Percentiles rank a stretch among this genome's conserved stretches.
These are phyloP conservation scores for Buphagus erythrorhynchus DNA, from an alignment of 2,797 vertebrate genomes.

Conservation along the genomic window DNA sequence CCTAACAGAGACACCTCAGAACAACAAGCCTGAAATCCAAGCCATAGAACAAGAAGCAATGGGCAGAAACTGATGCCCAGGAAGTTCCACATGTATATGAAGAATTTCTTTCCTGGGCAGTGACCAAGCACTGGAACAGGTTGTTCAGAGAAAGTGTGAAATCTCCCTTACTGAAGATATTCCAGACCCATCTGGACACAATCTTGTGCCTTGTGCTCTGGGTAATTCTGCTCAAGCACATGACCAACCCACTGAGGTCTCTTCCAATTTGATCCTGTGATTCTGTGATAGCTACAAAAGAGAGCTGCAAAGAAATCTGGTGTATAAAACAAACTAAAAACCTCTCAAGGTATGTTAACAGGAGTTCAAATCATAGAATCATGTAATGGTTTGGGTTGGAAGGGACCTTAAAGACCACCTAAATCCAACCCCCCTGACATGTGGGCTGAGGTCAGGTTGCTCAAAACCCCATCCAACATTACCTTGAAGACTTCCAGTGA, in stretches of 20 bases:
- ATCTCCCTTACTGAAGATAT: not conserved
- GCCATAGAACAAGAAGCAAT: not conserved
- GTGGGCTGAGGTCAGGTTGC: not conserved
- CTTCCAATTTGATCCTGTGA: not conserved
- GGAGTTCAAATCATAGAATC: not conserved
- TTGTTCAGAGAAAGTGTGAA: not conserved
- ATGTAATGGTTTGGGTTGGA: not conserved
- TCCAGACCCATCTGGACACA: not conserved
- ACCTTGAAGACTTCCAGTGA: not conserved
- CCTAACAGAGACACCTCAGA: not conserved
- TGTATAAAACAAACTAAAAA: not conserved
- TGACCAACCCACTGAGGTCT: not conserved
- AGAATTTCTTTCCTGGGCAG: not conserved
- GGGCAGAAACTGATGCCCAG: not conserved
- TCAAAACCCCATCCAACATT: not conserved
- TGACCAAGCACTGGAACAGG: not conserved
- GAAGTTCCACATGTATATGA: not conserved
- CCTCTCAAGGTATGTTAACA: not conserved
- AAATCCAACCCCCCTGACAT: fast-evolving
- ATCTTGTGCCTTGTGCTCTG: too few relatives aligned
- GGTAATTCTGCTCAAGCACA: not conserved
- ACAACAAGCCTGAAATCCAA: not conserved
- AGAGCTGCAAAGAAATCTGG: not conserved
- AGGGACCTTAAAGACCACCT: not conserved
- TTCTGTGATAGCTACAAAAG: not conserved